Conservation (phyloP, 2,888 invertebrate species). For the Callyntrura sp. region DNA sequence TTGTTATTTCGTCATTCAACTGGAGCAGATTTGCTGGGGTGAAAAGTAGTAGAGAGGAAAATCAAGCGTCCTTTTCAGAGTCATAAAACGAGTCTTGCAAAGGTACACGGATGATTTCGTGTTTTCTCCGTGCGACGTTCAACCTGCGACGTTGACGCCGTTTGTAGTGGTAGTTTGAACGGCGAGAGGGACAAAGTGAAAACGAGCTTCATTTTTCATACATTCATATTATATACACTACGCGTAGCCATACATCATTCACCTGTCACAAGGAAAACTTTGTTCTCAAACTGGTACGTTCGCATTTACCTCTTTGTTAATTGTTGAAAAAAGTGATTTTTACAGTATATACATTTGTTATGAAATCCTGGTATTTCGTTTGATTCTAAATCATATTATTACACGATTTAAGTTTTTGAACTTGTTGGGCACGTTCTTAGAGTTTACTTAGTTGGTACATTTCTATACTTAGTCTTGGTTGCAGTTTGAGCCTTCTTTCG, state of each 20-base stretch:
- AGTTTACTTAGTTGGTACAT: not conserved
- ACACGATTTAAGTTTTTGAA: no score
- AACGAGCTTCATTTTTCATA: conserved; percentile 54
- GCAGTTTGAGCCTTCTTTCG: not conserved
- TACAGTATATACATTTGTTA: not conserved
- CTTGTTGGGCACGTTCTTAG: no score
- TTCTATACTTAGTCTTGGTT: no score
- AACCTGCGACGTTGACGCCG: not conserved
- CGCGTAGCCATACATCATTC: not conserved
- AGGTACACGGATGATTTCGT: conserved; percentile 1
- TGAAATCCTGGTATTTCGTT: not conserved
- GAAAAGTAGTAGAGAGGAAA: not conserved
- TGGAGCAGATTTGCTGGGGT: conserved; percentile 45
- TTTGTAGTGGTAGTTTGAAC: not conserved
- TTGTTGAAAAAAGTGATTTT: not conserved
- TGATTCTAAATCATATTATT: no score
- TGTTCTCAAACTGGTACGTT: conserved; percentile 20
- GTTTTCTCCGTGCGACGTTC: conserved; percentile 4
- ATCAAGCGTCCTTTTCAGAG: not conserved
- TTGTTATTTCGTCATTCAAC: conserved; percentile 57
- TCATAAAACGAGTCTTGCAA: conserved; percentile 11
- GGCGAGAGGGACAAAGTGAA: not conserved
- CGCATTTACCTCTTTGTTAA: not conserved
- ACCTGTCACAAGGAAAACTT: not conserved
- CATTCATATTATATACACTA: conserved; percentile 21